Base-by-base conservation (phyloP, 2,888 invertebrate species). In the Lycia hirtaria region DNA sequence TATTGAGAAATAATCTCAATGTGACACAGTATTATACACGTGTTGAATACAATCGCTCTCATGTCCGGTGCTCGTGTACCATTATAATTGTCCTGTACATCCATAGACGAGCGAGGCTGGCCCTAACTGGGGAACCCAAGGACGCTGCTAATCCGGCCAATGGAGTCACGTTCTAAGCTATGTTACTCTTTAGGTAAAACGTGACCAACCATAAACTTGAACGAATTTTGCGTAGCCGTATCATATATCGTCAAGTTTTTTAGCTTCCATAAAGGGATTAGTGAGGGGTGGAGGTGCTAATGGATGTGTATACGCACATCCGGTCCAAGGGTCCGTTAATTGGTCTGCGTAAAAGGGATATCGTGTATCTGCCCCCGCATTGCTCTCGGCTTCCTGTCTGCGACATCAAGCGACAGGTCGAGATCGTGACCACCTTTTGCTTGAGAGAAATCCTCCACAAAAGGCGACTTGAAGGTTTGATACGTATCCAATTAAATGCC, bases 331-430 rank as follows among this genome's bases (percentile, higher is more conserved):
- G 88, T 86, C 87, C 86, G 88, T 91, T 92, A 91, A 92, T 92
- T 90, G 92, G 87, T 83, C 84, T 78, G 82, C 86, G 88, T 92
- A 91, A 92, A 91, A 92, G 92, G 90, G 90, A 91, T 92, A 88
- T 88, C 92, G 84, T 92, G 92, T 91, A 86, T 76, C 79, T 73
- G 76, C 76, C 79, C 80, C 77, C 75, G 73, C 76, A 73, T 75
- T 71, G 73, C 66, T 72, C 72, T 49, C 78, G 69, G 80, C 83
- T 86, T 90, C 90, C 89, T 88, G 83, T 75, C 71, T 72, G 77
- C 75, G 81, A 83, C 78, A 78, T 75, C 74, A 71, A 71, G 69
- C 69, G 77, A 74, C 77, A 78, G 69, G 69, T 77, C 73, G 73
- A 63, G 67, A 71, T 83, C 82, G 78, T 82, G 78, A 76, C 70